These are phyloP conservation scores for Xanthorhoe spadicearia DNA, from an alignment of 2,888 invertebrate genomes.

Conservation along the genomic window DNA sequence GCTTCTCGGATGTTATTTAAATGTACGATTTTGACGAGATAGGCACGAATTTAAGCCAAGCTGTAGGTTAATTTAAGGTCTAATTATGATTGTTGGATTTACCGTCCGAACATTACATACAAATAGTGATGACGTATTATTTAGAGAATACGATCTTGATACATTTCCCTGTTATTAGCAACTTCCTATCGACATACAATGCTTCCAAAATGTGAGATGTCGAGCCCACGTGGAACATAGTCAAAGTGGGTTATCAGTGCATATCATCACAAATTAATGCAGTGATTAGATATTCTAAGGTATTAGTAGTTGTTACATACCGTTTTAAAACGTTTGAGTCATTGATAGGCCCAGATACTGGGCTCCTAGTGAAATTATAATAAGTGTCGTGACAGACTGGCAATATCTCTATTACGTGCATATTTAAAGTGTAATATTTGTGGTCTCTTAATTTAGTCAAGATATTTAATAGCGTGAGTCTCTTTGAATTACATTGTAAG, in stretches of 20 bases:
- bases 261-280: conserved; percentile 84
- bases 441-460: conserved; percentile 85
- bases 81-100: conserved; percentile 82
- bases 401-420: conserved; percentile 83
- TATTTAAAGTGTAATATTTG: conserved; percentile 81
- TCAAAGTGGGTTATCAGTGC: conserved; percentile 81
- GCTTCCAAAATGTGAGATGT: conserved; percentile 70
- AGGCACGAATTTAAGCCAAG: conserved; percentile 84
- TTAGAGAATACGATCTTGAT: conserved; percentile 73
- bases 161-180: conserved; percentile 67
- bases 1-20: conserved; percentile 82
- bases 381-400: conserved; percentile 83
- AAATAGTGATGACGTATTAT: conserved; percentile 78
- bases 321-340: conserved; percentile 81
- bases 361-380: conserved; percentile 81
- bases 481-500: conserved; percentile 77
- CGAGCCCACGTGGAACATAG: conserved; percentile 70
- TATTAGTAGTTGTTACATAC: conserved; percentile 83
- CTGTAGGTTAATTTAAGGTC: conserved; percentile 80
- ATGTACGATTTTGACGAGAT: conserved; percentile 77
- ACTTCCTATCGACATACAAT: conserved; percentile 69
- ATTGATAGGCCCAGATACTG: conserved; percentile 81
- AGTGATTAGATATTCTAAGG: conserved; percentile 83
- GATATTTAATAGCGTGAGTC: conserved; percentile 84
- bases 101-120: conserved; percentile 83